Conservation (phyloP, 2,888 invertebrate genomes). For the Calliscelio sp. region DNA sequence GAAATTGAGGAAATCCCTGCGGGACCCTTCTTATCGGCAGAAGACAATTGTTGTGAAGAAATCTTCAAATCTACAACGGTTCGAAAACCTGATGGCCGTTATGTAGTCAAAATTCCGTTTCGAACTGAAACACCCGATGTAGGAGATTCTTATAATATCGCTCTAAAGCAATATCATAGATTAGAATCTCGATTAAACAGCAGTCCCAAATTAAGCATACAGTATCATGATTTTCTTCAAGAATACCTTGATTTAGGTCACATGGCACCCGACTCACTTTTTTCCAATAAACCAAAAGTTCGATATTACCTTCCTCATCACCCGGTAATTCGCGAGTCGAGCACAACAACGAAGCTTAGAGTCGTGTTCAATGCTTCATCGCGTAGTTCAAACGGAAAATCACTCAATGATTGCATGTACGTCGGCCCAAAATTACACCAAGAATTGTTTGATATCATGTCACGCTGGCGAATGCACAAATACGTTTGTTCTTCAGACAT, state of each 20-base stretch:
- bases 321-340: not conserved
- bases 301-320: too few relatives aligned
- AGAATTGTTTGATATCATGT: not conserved
- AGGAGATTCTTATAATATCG: conserved; percentile 6
- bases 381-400: not conserved
- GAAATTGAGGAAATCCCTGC: not conserved
- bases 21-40: not conserved
- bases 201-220: too few relatives aligned
- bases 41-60: conserved; percentile 7
- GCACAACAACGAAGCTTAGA: not conserved
- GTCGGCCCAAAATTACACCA: not conserved
- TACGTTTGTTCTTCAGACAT: not conserved
- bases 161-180: conserved; percentile 14
- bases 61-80: not conserved
- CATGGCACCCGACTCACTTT: conserved; percentile 1
- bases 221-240: conserved; percentile 6
- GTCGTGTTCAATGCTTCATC: too few relatives aligned
- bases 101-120: conserved; percentile 20
- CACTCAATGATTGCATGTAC: not conserved
- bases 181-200: too few relatives aligned
- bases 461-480: not conserved
- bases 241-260: not conserved
- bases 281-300: not conserved
- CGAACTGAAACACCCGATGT: not conserved
- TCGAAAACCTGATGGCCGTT: not conserved